These are phyloP conservation scores for Smittia sp. DNA, from an alignment of 2,888 invertebrate genomes.

Conservation along the genomic window DNA sequence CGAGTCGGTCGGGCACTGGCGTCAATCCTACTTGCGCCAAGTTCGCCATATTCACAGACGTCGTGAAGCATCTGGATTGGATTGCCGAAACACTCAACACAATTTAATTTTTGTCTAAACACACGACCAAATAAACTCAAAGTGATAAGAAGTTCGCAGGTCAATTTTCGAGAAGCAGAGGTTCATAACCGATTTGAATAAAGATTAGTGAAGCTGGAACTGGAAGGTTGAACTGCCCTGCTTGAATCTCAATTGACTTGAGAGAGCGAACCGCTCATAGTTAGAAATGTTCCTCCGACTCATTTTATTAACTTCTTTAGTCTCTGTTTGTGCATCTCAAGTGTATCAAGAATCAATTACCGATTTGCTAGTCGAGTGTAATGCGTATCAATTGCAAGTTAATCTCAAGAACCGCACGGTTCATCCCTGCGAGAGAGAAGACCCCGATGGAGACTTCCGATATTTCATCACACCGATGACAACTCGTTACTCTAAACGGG, in stretches of 20 bases:
- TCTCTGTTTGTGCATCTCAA: background rate
- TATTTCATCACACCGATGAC: conserved; percentile 10
- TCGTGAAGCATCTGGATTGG: conserved; percentile 5
- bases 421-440: conserved; percentile 6
- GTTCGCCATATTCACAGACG: conserved; percentile 16
- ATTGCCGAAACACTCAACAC: background rate
- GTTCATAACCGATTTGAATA: too few relatives aligned
- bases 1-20: background rate
- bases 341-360: background rate
- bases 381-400: background rate
- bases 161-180: background rate
- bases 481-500: conserved; percentile 9
- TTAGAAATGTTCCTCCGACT: background rate
- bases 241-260: background rate
- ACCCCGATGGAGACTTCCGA: background rate
- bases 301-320: too few relatives aligned
- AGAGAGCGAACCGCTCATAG: background rate
- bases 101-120: background rate
- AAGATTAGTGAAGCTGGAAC: too few relatives aligned
- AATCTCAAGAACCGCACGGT: background rate
- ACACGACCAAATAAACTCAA: background rate
- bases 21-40: conserved; percentile 15
- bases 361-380: background rate
- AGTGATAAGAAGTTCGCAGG: background rate
- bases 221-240: too few relatives aligned